These are phyloP conservation scores for Scaptodrosophila lebanonensis DNA, from an alignment of 1,140 invertebrate species.

Conservation along the genomic window DNA sequence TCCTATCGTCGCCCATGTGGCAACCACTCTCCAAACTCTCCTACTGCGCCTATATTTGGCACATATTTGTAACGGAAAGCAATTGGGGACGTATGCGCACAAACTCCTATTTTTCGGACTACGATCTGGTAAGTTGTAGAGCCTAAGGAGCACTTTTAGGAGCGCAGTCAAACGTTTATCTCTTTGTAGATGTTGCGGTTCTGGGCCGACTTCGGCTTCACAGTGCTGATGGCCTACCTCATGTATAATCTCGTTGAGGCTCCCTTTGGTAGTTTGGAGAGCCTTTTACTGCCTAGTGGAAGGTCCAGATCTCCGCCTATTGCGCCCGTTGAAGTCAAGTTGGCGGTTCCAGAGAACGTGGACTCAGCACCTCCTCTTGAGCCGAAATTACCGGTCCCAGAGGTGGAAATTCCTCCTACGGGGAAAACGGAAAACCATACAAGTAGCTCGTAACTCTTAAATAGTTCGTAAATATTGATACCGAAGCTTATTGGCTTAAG, in stretches of 20 bases:
- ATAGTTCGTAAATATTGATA: too few species aligned
- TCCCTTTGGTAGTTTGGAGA: slow-evolving; percentile 35
- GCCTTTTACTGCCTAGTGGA: slow-evolving; percentile 9
- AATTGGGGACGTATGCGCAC: slow-evolving; percentile 30
- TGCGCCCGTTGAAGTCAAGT: too few species aligned
- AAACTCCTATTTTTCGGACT: slow-evolving; percentile 37
- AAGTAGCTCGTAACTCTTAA: too few species aligned
- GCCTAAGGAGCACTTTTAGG: not conserved
- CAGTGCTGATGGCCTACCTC: slow-evolving; percentile 26
- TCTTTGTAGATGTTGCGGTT: slow-evolving; percentile 40
- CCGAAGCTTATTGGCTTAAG: too few species aligned
- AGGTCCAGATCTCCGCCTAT: too few species aligned
- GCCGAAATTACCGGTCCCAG: too few species aligned
- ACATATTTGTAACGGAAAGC: slow-evolving; percentile 56
- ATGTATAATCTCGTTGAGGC: slow-evolving; percentile 50
- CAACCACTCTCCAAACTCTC: slow-evolving; percentile 77
- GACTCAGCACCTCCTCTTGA: too few species aligned
- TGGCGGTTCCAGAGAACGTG: too few species aligned
- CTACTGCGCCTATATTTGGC: slow-evolving; percentile 78
- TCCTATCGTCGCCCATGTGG: slow-evolving; percentile 77
- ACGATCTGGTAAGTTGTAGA: slow-evolving; percentile 39
- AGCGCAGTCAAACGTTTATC: not conserved
- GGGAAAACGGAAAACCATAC: too few species aligned
- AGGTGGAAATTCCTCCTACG: too few species aligned
- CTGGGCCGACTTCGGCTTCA: slow-evolving; percentile 49